Percentiles rank a stretch among this genome's conserved stretches.
Conservation (phyloP, 2,797 vertebrate species). For the Gymnodraco acuticeps region DNA sequence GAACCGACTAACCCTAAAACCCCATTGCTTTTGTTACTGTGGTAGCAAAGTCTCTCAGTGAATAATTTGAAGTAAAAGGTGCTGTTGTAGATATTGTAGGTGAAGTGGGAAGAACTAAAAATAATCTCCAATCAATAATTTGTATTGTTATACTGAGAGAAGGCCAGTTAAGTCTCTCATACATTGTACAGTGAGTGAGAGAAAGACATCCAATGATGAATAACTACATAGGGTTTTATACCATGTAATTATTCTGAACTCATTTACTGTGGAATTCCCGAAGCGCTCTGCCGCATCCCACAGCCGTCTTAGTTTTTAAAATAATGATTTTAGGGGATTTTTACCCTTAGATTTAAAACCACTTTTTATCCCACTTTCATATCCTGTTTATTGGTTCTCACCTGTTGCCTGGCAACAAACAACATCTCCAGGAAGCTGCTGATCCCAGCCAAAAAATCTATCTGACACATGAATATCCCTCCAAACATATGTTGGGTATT, state of each 20-base stretch:
- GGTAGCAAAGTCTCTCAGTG: no score
- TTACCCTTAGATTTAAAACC: neutral
- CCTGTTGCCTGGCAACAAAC: neutral
- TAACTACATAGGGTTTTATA: no score
- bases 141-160: no score
- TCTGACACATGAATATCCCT: neutral
- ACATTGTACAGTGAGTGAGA: no score
- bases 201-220: no score
- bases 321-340: neutral
- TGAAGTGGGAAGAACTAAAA: no score
- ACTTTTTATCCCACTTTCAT: neutral
- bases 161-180: no score
- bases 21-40: no score
- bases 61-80: no score
- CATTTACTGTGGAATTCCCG: neutral
- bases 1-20: no score
- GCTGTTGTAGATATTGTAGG: no score
- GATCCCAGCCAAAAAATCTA: neutral
- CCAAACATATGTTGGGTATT: neutral
- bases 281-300: neutral
- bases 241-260: neutral
- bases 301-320: neutral
- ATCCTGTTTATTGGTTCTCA: conserved; percentile 25
- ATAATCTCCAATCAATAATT: no score
- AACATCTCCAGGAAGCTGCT: conserved; percentile 6